Evolutionary conservation across 2,797 vertebrate species (phyloP).

Genomic region (Eulemur rubriventer): DNA sequence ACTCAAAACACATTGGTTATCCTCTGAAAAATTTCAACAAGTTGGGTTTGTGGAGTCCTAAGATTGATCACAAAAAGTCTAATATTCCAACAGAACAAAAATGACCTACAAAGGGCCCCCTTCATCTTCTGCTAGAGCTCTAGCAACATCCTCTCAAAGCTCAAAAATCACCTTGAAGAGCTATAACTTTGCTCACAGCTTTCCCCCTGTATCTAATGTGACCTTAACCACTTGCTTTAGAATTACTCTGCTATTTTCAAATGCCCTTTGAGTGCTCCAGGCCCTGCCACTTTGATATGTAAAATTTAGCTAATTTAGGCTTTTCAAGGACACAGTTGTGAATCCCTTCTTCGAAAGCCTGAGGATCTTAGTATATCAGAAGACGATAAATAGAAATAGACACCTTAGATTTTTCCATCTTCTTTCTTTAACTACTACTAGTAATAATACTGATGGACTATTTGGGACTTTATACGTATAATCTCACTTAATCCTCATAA

Average conservation of each 20-base stretch:
- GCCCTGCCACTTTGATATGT: not conserved
- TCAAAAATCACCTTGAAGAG: not conserved
- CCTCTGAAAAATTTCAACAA: slow-evolving; percentile 18
- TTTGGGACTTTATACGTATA: not conserved
- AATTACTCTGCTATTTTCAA: not conserved
- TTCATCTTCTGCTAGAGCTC: not conserved
- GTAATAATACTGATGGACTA: not conserved
- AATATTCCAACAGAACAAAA: not conserved
- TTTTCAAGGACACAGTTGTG: not conserved
- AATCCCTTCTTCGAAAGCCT: not conserved
- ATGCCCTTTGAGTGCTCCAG: not conserved
- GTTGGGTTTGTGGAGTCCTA: not conserved
- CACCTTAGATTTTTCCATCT: not conserved
- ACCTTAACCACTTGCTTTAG: not conserved
- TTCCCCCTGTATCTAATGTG: not conserved
- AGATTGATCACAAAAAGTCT: slow-evolving; percentile 24
- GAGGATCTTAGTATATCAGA: not conserved
- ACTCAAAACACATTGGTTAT: not conserved
- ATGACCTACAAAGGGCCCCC: not conserved
- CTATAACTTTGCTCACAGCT: not conserved
- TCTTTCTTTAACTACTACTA: not conserved
- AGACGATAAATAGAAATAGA: not conserved
- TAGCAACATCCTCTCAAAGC: not conserved
- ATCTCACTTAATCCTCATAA: not conserved
- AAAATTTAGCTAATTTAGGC: slow-evolving; percentile 2